Base-by-base conservation (phyloP, 2,113 vertebrate genomes). In the Vulpes ferrilata region DNA sequence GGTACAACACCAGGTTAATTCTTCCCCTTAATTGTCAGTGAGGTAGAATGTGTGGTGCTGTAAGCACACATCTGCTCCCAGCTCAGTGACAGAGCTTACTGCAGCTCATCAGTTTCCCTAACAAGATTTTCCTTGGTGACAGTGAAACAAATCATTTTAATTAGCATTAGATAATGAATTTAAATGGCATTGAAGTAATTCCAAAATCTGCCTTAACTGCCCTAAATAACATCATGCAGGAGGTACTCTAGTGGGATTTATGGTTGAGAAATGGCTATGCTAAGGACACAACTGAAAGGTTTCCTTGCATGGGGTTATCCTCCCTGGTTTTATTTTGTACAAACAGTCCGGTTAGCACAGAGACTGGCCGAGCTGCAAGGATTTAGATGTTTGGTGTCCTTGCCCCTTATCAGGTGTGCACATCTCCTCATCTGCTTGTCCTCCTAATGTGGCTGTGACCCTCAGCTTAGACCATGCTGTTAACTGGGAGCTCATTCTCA, bases 141-240 rank as follows among this genome's bases (percentile, higher is more conserved):
- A 98, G 35, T 30, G 85, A 97, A 98, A 90, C 90, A 97, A 97
- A 98, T 98, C 11, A 64, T 97, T 98, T 99, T 98, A 98, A 98
- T 99, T 98, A 98, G 97, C 74, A 94, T 86, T 94, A 95, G 97
- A 93, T 99, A 98, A 98, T 98, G 86, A 98, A 96, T 97, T 98
- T 98, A 98, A 98, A 97, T 23, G 59, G 76, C 74, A 88, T 73
- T 90, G 95, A 97, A 97, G 92, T 97, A 32, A 81, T 98, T 92
- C 80, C 97, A 93, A 88, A 96, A 43, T 92, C 82, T 88, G 76
- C 90, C 73, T 90, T 97, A 95, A 94, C 59, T 98, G 82, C 80
- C 95, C 97, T 98, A 98, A 97, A 98, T 84, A 83, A n/a, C 62
- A 94, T 43, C 64, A 53, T 94, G 80, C 88, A 90, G 4, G 35